Conservation (phyloP, 1,140 invertebrate genomes). For the Drosophila kepulauana region DNA sequence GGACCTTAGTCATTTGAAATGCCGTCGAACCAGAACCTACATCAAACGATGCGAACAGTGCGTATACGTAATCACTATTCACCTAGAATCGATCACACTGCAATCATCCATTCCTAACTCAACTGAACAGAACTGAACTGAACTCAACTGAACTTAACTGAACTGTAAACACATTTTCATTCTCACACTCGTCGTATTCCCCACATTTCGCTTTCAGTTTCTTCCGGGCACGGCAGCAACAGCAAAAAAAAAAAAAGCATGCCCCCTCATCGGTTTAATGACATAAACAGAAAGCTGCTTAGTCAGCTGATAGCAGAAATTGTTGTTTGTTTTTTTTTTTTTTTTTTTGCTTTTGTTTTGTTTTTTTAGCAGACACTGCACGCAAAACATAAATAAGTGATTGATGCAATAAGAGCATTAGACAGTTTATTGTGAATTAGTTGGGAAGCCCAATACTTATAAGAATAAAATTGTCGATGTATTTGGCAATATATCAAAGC, state of each 20-base stretch:
- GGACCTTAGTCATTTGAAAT: slow-evolving; percentile 13
- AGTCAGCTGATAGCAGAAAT: slow-evolving; percentile 28
- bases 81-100: not conserved
- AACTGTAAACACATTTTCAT: slow-evolving; percentile 20
- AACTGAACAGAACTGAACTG: not conserved
- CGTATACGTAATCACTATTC: slow-evolving; percentile 25
- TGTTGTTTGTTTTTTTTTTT: slow-evolving; percentile 34
- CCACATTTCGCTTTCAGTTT: slow-evolving; percentile 58
- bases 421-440: not conserved
- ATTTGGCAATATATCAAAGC: not conserved
- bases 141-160: slow-evolving; percentile 19
- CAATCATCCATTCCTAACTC: slow-evolving; percentile 7
- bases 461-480: not conserved
- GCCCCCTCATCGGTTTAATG: slow-evolving; percentile 49
- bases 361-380: no score
- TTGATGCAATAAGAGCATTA: slow-evolving; percentile 26
- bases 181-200: not conserved
- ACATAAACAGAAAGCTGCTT: slow-evolving; percentile 56
- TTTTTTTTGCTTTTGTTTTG: slow-evolving; percentile 24
- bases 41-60: slow-evolving; percentile 29
- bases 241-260: slow-evolving; percentile 2
- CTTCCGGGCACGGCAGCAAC: slow-evolving; percentile 40
- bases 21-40: slow-evolving; percentile 37
- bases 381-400: slow-evolving; percentile 25
- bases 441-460: not conserved